These are phyloP conservation scores for Chymomyza procnemis DNA, from an alignment of 2,888 invertebrate genomes.

Conservation along the genomic window DNA sequence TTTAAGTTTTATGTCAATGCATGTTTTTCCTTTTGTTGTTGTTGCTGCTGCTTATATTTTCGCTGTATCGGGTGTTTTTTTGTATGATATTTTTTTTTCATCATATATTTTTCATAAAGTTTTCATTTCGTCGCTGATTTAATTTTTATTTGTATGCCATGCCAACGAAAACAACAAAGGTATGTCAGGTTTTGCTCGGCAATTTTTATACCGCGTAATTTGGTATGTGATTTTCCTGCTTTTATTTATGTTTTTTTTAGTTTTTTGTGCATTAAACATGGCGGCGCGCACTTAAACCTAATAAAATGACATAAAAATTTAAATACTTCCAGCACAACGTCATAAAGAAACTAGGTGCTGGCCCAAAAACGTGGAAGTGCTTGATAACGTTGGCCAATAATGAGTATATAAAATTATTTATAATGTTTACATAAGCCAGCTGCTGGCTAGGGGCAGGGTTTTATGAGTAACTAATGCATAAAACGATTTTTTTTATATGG, in stretches of 20 bases:
- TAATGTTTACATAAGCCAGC: background rate
- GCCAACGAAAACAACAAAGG: background rate
- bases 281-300: slow-evolving; percentile 14
- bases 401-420: background rate
- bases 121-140: slow-evolving; percentile 42
- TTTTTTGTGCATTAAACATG: slow-evolving; percentile 3
- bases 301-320: slow-evolving; percentile 22
- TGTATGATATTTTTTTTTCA: slow-evolving; percentile 5
- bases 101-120: slow-evolving; percentile 31
- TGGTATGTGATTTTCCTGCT: background rate
- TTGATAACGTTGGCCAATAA: slow-evolving; percentile 11
- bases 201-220: background rate
- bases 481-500: too few species aligned
- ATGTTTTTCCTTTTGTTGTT: slow-evolving; percentile 38
- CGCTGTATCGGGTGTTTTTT: slow-evolving; percentile 10
- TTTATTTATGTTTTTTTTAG: slow-evolving; percentile 4
- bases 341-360: slow-evolving; percentile 4
- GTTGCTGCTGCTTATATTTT: background rate
- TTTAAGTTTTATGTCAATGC: slow-evolving; percentile 60
- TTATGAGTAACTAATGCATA: too few species aligned
- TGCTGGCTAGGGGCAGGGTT: too few species aligned
- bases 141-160: slow-evolving; percentile 33
- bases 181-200: background rate
- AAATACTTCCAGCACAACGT: background rate
- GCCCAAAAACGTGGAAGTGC: slow-evolving; percentile 17